A percentile compares a stretch with the other conserved stretches of the same genome.
Conservation (phyloP, 2,113 vertebrate species). For the Manacus vitellinus region DNA sequence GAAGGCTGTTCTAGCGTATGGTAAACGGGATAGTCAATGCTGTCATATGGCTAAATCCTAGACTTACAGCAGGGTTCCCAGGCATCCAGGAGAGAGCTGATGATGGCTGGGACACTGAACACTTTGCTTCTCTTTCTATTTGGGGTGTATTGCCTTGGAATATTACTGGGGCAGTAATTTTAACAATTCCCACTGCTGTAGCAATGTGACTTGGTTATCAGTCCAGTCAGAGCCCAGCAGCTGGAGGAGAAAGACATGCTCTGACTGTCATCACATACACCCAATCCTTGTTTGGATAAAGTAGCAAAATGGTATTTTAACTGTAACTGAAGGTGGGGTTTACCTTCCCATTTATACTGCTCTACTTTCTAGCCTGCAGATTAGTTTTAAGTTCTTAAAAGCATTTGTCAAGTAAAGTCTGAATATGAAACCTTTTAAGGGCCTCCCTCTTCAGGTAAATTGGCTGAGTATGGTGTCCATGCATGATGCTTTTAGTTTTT, state of each 20-base stretch:
- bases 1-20: neutral
- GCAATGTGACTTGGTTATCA: neutral
- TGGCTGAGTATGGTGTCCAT: neutral
- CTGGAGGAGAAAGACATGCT: neutral
- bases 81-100: neutral
- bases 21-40: neutral
- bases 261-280: neutral
- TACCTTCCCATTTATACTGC: neutral
- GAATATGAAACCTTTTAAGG: neutral
- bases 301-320: neutral
- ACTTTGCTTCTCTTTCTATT: neutral
- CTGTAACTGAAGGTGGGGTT: neutral
- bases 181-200: neutral
- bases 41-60: neutral
- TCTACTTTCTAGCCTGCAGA: neutral
- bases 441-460: neutral
- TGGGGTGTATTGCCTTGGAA: neutral
- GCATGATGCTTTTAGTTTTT: neutral
- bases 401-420: neutral
- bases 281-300: neutral
- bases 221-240: neutral
- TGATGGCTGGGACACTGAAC: neutral
- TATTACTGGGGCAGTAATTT: neutral
- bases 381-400: neutral
- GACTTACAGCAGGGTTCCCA: neutral